Evolutionary conservation across 2,888 invertebrate genomes (phyloP), one percentile per base, ranked within the genome.

Genomic region (Melanchra persicariae): DNA sequence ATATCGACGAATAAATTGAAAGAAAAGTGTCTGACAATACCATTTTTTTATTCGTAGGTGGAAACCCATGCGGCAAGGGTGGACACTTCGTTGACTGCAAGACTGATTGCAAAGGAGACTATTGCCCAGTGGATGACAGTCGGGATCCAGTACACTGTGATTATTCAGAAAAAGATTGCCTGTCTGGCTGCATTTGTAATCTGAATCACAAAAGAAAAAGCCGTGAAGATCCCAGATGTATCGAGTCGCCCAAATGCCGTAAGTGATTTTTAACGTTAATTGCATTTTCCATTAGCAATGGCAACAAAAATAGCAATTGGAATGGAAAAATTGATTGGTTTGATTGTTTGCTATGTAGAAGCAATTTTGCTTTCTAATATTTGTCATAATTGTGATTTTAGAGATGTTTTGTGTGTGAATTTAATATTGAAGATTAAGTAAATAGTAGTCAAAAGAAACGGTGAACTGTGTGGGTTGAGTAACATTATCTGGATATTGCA

Each of bases 121-220:
- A 84, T 71, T 91, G 91, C 37, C 90, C 91, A 24, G 72, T 61
- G 2, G 78, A 90, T 34, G 90, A 90, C 43, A 86, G 62, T 17
- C 75, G 86, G 22, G 85, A 10, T 0, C 15, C 52, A 0, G 22
- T 77, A 4, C 47, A 67, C 1, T 91, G 90, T 54, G 85, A 88
- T 40, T 69, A 82, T 4, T 70, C 24, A 8, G 52, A 80, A 30
- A 37, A 0, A 0, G 64, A 75, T 0, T 91, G 91, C 49, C 70
- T 70, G 3, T 81, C 88, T 6, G 91, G 91, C 1, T 92, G 92
- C 58, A 55, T 80, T 7, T 91, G 91, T 62, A 80, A 73, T 9
- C 0, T 86, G 4, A 89, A 90, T 71, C 62, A 90, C 58, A 89
- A 70, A 69, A 70, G 66, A 10, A 72, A 68, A 37, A 90, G 88